Base-by-base conservation (phyloP, 2,888 invertebrate species). In the Meteorus cinctellus region DNA sequence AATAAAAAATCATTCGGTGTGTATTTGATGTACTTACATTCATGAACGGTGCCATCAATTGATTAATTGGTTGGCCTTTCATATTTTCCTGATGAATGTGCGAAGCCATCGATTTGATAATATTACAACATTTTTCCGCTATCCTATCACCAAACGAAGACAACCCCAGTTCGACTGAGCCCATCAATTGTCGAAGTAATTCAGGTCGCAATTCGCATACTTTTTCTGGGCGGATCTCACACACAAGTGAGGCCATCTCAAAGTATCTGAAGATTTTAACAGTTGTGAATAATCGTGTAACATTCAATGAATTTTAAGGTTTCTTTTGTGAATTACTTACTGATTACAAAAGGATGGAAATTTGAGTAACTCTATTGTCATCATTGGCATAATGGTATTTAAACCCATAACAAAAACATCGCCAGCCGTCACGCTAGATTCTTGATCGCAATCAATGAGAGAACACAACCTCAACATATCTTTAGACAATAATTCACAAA, bases 371-470 rank as follows among this genome's bases (percentile, higher is more conserved):
- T 95, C 94, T 67, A 92, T 90, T 60, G 92, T 94, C 93, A 95
- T 94, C 77, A 95, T 89, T 4, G 95, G 95, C 91, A 95, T 93
- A 63, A 96, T 90, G 81, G 94, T 93, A 84, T 92, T 92, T 5
- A 96, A 91, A 19, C 95, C 94, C 84, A 91, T 92, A n/a, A 95
- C 86, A 74, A 93, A 93, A 8, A 95, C 93, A 84, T 94, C 93
- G 0, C 92, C 91, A 0, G 92, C 91, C 8, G 90, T 74, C 1
- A 77, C 71, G 29, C 0, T 8, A 12, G 77, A 19, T 24, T 79
- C 75, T 10, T 48, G 65, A 0, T 67, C 60, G n/a, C 2, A 8
- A 41, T 41, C 8, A 41, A 0, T 10, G 6, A 8, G 41, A 12
- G 0, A 10, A 12, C 41, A 41, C 8, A 41, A 1, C 12, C 12